phyloP scores from a whole-genome alignment of 2,888 invertebrate genomes.

The Heliconius aoede region DNA sequence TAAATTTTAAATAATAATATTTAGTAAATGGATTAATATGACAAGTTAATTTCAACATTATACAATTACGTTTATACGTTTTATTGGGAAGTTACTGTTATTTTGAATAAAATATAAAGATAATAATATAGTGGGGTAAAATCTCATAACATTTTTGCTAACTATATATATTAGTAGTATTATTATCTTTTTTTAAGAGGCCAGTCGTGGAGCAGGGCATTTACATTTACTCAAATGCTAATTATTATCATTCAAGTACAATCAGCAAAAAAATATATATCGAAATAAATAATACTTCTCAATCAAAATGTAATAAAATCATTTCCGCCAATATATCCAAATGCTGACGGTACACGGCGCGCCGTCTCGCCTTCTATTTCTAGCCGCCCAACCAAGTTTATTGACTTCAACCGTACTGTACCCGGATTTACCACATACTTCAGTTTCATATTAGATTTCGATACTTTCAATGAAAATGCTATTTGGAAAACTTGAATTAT shows the following conservation, averaged over 20 bases:
- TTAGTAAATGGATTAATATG: neutral
- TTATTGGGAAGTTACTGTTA: too few species aligned
- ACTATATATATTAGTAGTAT: too few species aligned
- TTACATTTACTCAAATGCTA: too few species aligned
- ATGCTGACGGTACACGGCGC: slow-evolving; percentile 65
- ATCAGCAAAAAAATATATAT: neutral
- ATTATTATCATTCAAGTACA: neutral
- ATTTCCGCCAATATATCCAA: neutral
- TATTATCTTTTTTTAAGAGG: too few species aligned
- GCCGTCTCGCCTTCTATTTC: slow-evolving; percentile 76
- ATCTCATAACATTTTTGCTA: too few species aligned
- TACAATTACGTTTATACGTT: too few species aligned
- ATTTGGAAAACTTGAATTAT: neutral
- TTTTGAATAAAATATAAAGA: too few species aligned
- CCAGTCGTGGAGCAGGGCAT: too few species aligned
- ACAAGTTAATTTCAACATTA: neutral
- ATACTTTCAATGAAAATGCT: slow-evolving; percentile 41
- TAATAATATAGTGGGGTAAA: too few species aligned
- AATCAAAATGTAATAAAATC: neutral
- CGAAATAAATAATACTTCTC: neutral
- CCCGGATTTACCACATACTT: slow-evolving; percentile 63
- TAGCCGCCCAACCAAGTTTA: slow-evolving; percentile 81
- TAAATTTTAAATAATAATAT: neutral
- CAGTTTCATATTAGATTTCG: slow-evolving; percentile 40
- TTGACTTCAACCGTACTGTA: slow-evolving; percentile 66